Evolutionary conservation across 2,888 invertebrate genomes (phyloP).

Genomic region (Incurvaria masculella): DNA sequence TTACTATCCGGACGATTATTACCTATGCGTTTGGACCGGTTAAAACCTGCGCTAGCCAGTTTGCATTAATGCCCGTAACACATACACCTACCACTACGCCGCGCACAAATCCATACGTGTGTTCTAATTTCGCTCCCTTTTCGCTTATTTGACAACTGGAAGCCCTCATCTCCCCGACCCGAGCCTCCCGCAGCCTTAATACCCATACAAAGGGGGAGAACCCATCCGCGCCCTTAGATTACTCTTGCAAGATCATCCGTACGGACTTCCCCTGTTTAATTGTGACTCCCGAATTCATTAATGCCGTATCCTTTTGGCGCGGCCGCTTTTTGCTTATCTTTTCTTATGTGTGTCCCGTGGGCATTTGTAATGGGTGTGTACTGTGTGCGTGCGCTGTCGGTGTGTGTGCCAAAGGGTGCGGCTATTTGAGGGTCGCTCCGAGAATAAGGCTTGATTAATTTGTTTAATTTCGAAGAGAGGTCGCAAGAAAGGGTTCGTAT

Average conservation of each 20-base stretch:
- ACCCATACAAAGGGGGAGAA: no score
- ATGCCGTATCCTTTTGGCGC: constrained; percentile 40
- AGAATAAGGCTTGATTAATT: constrained; percentile 25
- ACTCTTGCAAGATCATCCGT: constrained; percentile 46
- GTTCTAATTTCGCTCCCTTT: constrained; percentile 15
- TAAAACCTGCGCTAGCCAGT: no score
- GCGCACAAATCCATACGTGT: no score
- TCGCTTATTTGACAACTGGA: constrained; percentile 18
- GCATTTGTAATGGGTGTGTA: constrained; percentile 16
- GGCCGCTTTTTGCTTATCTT: constrained; percentile 47
- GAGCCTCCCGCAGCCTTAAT: no score
- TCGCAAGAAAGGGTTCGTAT: neutral
- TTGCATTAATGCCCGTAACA: no score
- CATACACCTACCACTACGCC: no score
- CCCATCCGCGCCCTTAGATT: constrained; percentile 30
- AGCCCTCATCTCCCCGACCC: neutral
- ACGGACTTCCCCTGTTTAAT: constrained; percentile 53
- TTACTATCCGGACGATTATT: no score
- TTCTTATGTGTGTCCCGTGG: constrained; percentile 15
- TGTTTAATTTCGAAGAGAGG: constrained; percentile 22
- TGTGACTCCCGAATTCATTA: constrained; percentile 52
- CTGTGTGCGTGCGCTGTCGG: neutral
- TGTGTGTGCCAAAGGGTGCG: constrained; percentile 9
- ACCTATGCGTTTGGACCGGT: no score
- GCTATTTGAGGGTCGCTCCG: constrained; percentile 18